Percentiles rank a stretch among this genome's conserved stretches.
Evolutionary conservation across 2,888 invertebrate genomes (phyloP).

Genomic region (Acanthosoma haemorrhoidale): DNA sequence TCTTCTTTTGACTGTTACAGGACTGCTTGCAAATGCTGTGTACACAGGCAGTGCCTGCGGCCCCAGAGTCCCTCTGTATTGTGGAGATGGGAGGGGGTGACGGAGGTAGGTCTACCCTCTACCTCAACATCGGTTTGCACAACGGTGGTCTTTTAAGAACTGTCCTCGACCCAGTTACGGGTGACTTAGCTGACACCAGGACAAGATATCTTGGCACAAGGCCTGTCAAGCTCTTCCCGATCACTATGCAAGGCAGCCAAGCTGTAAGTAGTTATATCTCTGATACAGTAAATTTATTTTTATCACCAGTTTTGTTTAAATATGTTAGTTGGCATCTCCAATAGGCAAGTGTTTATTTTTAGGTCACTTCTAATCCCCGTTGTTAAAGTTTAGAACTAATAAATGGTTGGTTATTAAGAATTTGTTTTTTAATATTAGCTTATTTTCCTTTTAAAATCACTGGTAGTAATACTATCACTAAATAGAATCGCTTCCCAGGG

Average conservation of each 20-base stretch:
- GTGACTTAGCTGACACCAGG: constrained; percentile 93
- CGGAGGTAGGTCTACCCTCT: constrained; percentile 62
- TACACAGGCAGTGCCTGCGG: constrained; percentile 93
- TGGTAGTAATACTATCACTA: too few relatives aligned
- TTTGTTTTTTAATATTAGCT: too few relatives aligned
- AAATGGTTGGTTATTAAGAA: too few relatives aligned
- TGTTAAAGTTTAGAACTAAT: too few relatives aligned
- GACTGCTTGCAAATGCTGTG: constrained; percentile 92
- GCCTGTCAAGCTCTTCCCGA: constrained; percentile 93
- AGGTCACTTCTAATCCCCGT: too few relatives aligned
- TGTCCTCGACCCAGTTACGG: constrained; percentile 90
- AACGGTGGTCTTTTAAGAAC: constrained; percentile 92
- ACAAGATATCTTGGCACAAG: constrained; percentile 93
- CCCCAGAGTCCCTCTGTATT: constrained; percentile 93
- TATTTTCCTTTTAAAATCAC: too few relatives aligned
- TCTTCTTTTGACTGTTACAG: constrained; percentile 45
- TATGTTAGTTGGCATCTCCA: too few relatives aligned
- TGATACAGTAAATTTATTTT: too few relatives aligned
- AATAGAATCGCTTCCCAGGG: too few relatives aligned
- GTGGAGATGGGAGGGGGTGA: constrained; percentile 82
- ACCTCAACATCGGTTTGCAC: constrained; percentile 94
- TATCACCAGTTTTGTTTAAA: too few relatives aligned
- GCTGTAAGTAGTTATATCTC: constrained; percentile 73
- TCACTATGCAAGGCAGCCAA: constrained; percentile 91
- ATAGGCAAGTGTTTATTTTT: too few relatives aligned